Percentiles rank a stretch among this genome's conserved stretches.
Conservation (phyloP, 2,888 invertebrate species). For the Machimus atricapillus region DNA sequence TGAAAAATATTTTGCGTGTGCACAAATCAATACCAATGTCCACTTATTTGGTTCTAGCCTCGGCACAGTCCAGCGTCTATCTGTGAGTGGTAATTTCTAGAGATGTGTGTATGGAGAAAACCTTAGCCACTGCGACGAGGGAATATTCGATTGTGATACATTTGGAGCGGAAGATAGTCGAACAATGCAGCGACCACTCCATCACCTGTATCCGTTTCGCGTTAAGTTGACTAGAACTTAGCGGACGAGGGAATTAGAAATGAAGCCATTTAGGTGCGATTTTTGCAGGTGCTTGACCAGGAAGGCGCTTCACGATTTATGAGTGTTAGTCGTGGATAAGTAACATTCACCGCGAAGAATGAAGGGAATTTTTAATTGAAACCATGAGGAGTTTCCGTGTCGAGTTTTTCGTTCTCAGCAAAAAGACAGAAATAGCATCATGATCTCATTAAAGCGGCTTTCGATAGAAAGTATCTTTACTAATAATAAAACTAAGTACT, state of each 20-base stretch:
- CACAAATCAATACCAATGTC: background rate
- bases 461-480: too few species aligned
- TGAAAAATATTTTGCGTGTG: background rate
- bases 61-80: background rate
- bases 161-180: constrained; percentile 25
- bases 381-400: background rate
- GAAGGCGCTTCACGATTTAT: background rate
- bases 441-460: too few species aligned
- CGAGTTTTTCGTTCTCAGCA: background rate
- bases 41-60: background rate
- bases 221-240: constrained; percentile 27
- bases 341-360: background rate
- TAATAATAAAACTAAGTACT: too few species aligned
- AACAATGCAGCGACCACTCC: constrained; percentile 21
- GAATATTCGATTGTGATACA: background rate
- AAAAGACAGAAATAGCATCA: background rate
- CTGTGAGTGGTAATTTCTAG: background rate
- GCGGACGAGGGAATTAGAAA: constrained; percentile 26
- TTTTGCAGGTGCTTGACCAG: constrained; percentile 32
- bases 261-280: constrained; percentile 36
- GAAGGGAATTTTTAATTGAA: background rate
- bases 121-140: background rate
- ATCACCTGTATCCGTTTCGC: constrained; percentile 32
- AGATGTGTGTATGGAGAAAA: background rate
- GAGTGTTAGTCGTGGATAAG: background rate